Evolutionary conservation across 2,113 vertebrate genomes (phyloP).

Genomic region (Peromyscus maniculatus): DNA sequence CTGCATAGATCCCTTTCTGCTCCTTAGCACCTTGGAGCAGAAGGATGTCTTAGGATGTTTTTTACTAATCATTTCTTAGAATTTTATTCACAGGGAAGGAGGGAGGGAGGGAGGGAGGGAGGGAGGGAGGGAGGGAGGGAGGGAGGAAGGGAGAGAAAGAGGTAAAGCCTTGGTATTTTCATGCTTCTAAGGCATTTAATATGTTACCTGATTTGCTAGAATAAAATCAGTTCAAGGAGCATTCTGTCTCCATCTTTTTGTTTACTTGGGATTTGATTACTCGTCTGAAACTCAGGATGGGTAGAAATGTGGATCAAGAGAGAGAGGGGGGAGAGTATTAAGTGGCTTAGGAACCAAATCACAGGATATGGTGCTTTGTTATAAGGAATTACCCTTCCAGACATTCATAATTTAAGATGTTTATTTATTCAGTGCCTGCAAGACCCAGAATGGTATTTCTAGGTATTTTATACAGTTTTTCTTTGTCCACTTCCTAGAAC

Average conservation of each 20-base stretch:
- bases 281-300: background rate
- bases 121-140: background rate
- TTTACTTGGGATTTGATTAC: conserved; percentile 78
- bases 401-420: background rate
- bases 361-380: background rate
- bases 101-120: background rate
- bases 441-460: background rate
- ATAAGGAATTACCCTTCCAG: background rate
- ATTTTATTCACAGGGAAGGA: background rate
- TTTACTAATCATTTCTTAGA: background rate
- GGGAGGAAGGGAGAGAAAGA: background rate
- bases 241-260: conserved; percentile 43
- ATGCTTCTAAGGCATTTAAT: conserved; percentile 76
- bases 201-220: conserved; percentile 58
- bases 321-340: background rate
- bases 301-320: background rate
- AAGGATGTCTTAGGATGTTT: background rate
- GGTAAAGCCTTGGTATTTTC: conserved; percentile 71
- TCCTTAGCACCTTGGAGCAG: background rate
- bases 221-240: conserved; percentile 73
- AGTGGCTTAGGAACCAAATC: background rate
- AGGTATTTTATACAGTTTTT: background rate
- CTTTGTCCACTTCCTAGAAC: too few species aligned
- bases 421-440: background rate
- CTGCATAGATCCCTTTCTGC: background rate